Percentiles rank a stretch among this genome's conserved stretches.
Evolutionary conservation across 2,888 invertebrate species (phyloP).

Genomic region (Pachliopta kotzebuea): DNA sequence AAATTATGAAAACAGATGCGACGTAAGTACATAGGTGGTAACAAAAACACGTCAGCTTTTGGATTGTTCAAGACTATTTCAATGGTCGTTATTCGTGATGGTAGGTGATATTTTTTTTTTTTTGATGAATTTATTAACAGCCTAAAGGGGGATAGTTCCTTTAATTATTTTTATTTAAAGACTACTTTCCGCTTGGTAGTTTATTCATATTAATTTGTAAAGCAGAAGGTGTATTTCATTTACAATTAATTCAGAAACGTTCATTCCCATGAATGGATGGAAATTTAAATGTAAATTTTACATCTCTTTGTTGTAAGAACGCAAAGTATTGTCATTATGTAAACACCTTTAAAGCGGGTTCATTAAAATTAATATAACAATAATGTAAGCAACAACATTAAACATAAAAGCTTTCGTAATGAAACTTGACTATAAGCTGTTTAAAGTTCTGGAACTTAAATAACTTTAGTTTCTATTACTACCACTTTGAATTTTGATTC

Average conservation of each 20-base stretch:
- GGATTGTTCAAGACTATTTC: conserved; percentile 36
- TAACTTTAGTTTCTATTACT: neutral
- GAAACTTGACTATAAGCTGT: neutral
- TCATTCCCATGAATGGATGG: neutral
- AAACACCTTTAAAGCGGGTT: neutral
- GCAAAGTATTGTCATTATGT: neutral
- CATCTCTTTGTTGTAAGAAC: conserved; percentile 2
- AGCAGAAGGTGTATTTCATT: conserved; percentile 3
- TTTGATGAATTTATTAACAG: conserved; percentile 28
- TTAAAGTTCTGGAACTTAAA: neutral
- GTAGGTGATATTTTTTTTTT: conserved; percentile 22
- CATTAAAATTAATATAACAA: neutral
- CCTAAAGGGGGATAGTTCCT: conserved; percentile 22
- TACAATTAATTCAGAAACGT: conserved; percentile 4
- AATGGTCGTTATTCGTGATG: conserved; percentile 28
- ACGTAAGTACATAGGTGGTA: conserved; percentile 25
- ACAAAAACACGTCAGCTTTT: conserved; percentile 37
- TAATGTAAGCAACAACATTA: neutral
- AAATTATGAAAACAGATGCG: conserved; percentile 18
- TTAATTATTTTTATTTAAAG: conserved; percentile 22
- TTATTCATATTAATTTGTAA: conserved; percentile 25
- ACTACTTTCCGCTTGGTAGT: conserved; percentile 14
- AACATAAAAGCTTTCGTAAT: neutral
- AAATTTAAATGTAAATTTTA: conserved; percentile 2
- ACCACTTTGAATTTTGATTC: too few species aligned